phyloP scores from a whole-genome alignment of 2,888 invertebrate genomes.

The Lomographa bimaculata region DNA sequence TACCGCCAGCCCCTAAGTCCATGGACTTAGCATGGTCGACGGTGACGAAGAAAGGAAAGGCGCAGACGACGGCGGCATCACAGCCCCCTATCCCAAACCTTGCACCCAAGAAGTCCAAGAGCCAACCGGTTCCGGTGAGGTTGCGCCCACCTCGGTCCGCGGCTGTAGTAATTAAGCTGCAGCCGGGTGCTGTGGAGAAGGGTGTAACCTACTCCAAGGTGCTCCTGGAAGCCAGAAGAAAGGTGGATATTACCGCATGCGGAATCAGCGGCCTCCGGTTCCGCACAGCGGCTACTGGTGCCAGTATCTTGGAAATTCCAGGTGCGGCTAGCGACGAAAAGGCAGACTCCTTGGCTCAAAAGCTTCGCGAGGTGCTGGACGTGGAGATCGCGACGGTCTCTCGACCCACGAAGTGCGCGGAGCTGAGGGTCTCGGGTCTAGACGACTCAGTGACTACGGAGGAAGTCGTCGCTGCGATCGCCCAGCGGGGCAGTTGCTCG shows the following conservation, averaged over 20 bases:
- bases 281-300: slow-evolving; percentile 17
- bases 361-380: slow-evolving; percentile 10
- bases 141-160: slow-evolving; percentile 12
- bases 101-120: no score
- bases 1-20: no score
- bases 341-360: slow-evolving; percentile 20
- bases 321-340: slow-evolving; percentile 7
- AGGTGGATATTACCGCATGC: background rate
- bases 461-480: slow-evolving; percentile 16
- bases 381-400: slow-evolving; percentile 6
- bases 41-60: background rate
- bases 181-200: slow-evolving; percentile 13
- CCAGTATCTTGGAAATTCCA: slow-evolving; percentile 16
- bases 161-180: slow-evolving; percentile 23
- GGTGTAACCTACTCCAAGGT: slow-evolving; percentile 17
- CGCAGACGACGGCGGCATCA: background rate
- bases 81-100: background rate
- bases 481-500: slow-evolving; percentile 10
- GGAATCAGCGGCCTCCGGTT: slow-evolving; percentile 5
- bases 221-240: background rate
- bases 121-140: background rate
- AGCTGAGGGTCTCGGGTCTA: slow-evolving; percentile 23
- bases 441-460: slow-evolving; percentile 25
- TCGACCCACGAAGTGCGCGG: slow-evolving; percentile 18
- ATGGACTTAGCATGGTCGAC: no score